Percentiles rank a stretch among this genome's conserved stretches.
These are phyloP conservation scores for Polyodon spathula DNA, from an alignment of 2,113 vertebrate genomes.

Conservation along the genomic window DNA sequence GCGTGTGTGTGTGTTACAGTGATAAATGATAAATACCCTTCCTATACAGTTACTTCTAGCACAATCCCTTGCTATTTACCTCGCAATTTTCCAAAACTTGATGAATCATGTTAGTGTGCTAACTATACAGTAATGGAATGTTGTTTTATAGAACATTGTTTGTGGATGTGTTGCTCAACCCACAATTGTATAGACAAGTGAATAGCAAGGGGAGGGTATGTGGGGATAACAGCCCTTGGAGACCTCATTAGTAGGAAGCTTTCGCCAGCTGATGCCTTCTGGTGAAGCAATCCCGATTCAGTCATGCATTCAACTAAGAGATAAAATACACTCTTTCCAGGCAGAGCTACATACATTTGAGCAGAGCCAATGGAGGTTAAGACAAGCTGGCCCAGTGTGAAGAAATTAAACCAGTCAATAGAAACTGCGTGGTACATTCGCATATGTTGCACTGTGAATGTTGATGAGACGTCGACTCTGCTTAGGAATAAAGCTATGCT, in stretches of 20 bases:
- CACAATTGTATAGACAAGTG: not conserved
- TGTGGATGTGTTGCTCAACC: conserved; percentile 7
- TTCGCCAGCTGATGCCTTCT: conserved; percentile 38
- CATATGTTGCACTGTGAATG: not conserved
- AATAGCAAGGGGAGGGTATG: conserved; percentile 6
- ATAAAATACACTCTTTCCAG: conserved; percentile 12
- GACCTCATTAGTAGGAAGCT: conserved; percentile 62
- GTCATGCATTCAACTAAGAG: conserved; percentile 18
- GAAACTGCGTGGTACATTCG: not conserved
- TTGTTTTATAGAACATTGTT: not conserved
- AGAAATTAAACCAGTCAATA: conserved; percentile 1
- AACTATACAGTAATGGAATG: too few relatives aligned
- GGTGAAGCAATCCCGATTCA: conserved; percentile 25
- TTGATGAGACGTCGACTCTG: not conserved
- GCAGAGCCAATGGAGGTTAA: not conserved
- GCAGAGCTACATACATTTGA: conserved; percentile 10
- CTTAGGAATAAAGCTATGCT: not conserved
- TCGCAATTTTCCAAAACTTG: too few relatives aligned
- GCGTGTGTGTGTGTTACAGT: too few relatives aligned
- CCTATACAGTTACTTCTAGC: too few relatives aligned
- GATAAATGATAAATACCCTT: too few relatives aligned
- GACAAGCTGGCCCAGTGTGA: not conserved
- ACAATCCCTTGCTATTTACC: too few relatives aligned
- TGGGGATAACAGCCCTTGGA: conserved; percentile 43
- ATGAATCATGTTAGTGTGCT: too few relatives aligned